Evolutionary conservation across 2,797 vertebrate species (phyloP), one percentile per base, ranked within the genome.

Genomic region (Nyctibius grandis): DNA sequence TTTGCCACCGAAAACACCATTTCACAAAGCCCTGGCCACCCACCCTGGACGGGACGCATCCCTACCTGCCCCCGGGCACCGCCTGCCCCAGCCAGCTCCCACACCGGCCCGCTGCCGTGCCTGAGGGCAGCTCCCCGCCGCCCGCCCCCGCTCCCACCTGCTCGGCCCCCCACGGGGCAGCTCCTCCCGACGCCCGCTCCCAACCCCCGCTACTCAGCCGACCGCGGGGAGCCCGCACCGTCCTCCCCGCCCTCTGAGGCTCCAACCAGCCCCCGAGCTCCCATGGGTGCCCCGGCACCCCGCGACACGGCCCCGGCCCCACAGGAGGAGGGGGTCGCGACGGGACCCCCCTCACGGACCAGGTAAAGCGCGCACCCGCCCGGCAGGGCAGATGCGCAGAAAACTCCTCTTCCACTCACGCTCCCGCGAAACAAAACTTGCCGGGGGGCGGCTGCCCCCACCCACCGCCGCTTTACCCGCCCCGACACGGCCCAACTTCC

Each of bases 391-490:
- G 28, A 19, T 50, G 47, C 70, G 5, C 38, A 3, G 17, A 6
- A n/a, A 72, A 20, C 70, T 57, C 85, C 59, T 40, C 63, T 36
- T 22, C 76, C 57, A 48, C 80, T 61, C 70, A 5, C 47, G 26
- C 42, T 75, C 20, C 65, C 18, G 59, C 45, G 2, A n/a, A 65
- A 51, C 50, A 28, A 83, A 96, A 95, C 87, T 96, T 96, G 76
- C 57, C 61, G 40, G 48, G 59, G 34, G 60, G 36, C 19, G 15
- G 26, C 31, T 4, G 50, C 38, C 42, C 50, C n/a, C 57, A 34
- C 89, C 29, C 53, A 12, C n/a, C 64, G 19, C 51, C 56, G 65
- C 89, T 54, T 11, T 22, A 19, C 51, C 50, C 40, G 50, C 83
- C 57, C 36, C 36, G n/a, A 36, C 77, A 44, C 54, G 19, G 78